Conservation (phyloP, 2,888 invertebrate genomes). For the Galeruca laticollis region DNA sequence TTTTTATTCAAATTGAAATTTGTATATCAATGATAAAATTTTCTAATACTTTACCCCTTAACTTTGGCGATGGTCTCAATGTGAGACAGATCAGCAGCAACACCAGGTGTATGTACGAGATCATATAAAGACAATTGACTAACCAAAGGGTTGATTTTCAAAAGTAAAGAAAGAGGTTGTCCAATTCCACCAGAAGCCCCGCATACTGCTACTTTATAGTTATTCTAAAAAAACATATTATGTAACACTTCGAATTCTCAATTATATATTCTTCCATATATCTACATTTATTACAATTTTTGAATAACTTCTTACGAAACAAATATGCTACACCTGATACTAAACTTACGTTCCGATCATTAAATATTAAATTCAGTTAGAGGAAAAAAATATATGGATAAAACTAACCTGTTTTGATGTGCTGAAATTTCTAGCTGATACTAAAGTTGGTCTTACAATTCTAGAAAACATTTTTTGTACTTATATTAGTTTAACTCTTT, state of each 20-base stretch:
- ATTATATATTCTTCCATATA: neutral
- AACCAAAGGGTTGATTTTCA: conserved; percentile 91
- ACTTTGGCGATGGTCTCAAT: conserved; percentile 92
- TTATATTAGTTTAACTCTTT: conserved; percentile 4
- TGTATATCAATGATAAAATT: no score
- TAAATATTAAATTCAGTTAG: no score
- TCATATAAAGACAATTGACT: conserved; percentile 90
- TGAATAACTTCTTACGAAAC: conserved; percentile 2
- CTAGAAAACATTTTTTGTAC: conserved; percentile 73
- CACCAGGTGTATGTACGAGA: conserved; percentile 95
- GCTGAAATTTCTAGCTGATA: conserved; percentile 56
- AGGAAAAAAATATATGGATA: neutral
- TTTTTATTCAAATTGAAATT: neutral
- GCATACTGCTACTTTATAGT: conserved; percentile 94
- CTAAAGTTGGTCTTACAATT: conserved; percentile 68
- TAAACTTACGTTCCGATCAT: neutral
- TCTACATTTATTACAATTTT: neutral
- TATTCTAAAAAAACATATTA: conserved; percentile 72
- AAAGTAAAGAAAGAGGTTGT: conserved; percentile 91
- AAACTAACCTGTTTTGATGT: conserved; percentile 57
- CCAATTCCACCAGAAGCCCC: conserved; percentile 99
- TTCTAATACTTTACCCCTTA: conserved; percentile 70
- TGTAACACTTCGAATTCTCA: neutral
- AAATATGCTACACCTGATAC: neutral
- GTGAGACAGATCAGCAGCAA: conserved; percentile 97